Evolutionary conservation across 2,797 vertebrate species (phyloP).

Genomic region (Malacoctenus gilli): DNA sequence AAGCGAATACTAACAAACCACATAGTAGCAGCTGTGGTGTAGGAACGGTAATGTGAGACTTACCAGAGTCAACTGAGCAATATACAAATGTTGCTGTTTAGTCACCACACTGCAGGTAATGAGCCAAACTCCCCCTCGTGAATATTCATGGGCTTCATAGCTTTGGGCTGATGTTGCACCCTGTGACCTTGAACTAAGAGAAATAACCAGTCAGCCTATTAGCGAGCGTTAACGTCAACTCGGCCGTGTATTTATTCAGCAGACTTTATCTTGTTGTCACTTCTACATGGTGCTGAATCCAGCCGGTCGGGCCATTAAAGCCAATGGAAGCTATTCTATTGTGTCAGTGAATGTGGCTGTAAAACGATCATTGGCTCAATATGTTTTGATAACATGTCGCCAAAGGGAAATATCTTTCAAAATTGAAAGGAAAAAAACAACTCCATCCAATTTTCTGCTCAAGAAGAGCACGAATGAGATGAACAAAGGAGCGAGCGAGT

Average conservation of each 20-base stretch:
- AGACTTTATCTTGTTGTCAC: too few relatives aligned
- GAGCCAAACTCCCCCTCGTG: constrained; percentile 35
- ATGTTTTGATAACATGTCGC: too few relatives aligned
- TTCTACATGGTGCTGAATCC: too few relatives aligned
- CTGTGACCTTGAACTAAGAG: constrained; percentile 55
- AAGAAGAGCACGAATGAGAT: too few relatives aligned
- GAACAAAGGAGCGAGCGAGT: too few relatives aligned
- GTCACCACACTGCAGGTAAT: constrained; percentile 42
- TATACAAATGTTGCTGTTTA: constrained; percentile 16
- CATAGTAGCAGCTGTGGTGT: constrained; percentile 1
- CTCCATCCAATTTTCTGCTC: too few relatives aligned
- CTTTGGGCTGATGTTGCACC: constrained; percentile 44
- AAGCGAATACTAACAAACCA: constrained; percentile 3
- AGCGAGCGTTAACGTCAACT: constrained; percentile 29
- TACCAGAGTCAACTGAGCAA: constrained; percentile 22
- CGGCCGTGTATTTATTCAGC: neutral
- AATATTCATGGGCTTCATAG: constrained; percentile 59
- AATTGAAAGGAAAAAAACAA: too few relatives aligned
- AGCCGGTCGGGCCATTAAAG: too few relatives aligned
- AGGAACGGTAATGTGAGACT: constrained; percentile 4
- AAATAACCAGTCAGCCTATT: constrained; percentile 14
- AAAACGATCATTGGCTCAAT: too few relatives aligned
- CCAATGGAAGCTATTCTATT: too few relatives aligned
- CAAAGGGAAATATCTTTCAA: too few relatives aligned
- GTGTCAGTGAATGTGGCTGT: too few relatives aligned